Evolutionary conservation across 2,797 vertebrate genomes (phyloP).

Genomic region (Typhlichthys subterraneus): DNA sequence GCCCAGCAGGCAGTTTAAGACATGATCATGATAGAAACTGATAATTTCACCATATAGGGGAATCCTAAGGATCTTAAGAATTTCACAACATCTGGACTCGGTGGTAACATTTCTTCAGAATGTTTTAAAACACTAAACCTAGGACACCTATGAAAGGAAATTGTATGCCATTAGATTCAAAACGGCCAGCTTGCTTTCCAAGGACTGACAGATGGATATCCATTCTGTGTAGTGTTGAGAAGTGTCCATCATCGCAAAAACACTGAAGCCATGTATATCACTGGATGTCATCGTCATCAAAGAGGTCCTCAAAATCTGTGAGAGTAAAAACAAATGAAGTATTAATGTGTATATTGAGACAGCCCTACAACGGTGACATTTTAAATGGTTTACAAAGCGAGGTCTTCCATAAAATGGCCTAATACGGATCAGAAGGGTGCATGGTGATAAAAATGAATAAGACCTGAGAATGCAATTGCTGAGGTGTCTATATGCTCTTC

Average conservation of each 20-base stretch:
- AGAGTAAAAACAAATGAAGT: constrained; percentile 10
- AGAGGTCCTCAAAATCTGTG: constrained; percentile 62
- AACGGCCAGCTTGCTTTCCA: constrained; percentile 55
- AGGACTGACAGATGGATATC: not conserved
- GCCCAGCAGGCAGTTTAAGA: constrained; percentile 47
- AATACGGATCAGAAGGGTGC: constrained; percentile 38
- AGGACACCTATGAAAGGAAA: constrained; percentile 60
- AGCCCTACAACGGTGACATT: constrained; percentile 9
- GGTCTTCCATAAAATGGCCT: constrained; percentile 42
- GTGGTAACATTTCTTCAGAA: constrained; percentile 47
- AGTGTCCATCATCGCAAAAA: constrained; percentile 21
- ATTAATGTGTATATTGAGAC: too few relatives aligned
- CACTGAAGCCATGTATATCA: constrained; percentile 22
- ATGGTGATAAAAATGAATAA: constrained; percentile 55
- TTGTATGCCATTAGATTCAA: constrained; percentile 69
- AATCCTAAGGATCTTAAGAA: constrained; percentile 71
- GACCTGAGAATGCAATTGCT: constrained; percentile 40
- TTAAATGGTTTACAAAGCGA: constrained; percentile 28
- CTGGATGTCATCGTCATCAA: constrained; percentile 64
- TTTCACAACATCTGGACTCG: constrained; percentile 77
- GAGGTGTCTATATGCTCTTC: constrained; percentile 31
- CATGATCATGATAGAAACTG: constrained; percentile 59
- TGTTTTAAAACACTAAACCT: constrained; percentile 52
- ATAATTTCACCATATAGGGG: constrained; percentile 70
- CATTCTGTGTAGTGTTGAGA: not conserved